Percentiles rank a stretch among this genome's conserved stretches.
These are phyloP conservation scores for Pangasius macronema DNA, from an alignment of 2,797 vertebrate genomes.

Conservation along the genomic window DNA sequence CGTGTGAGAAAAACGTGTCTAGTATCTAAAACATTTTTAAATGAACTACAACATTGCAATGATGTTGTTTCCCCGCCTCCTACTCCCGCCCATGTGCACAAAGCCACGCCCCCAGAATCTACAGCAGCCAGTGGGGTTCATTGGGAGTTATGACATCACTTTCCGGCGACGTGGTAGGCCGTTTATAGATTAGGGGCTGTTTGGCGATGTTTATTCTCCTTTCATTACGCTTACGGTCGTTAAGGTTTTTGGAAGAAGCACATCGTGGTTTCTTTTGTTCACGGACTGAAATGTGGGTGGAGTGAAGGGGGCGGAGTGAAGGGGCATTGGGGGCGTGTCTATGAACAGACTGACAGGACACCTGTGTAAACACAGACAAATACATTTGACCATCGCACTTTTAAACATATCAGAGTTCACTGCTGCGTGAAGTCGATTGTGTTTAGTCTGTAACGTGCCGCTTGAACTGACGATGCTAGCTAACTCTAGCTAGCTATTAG, in stretches of 20 bases:
- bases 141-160: neutral
- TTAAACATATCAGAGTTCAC: neutral
- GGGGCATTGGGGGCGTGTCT: neutral
- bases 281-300: neutral
- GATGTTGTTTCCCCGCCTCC: neutral
- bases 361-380: no score
- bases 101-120: constrained; percentile 1
- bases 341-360: neutral
- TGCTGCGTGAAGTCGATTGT: neutral
- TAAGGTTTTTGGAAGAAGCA: neutral
- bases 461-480: neutral
- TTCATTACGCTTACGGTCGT: neutral
- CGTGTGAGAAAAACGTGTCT: neutral
- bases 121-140: neutral
- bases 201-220: neutral
- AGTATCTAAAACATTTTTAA: neutral
- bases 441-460: neutral
- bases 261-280: neutral
- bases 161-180: neutral
- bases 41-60: neutral
- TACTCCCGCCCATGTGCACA: neutral
- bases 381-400: neutral
- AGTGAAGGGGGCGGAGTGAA: neutral
- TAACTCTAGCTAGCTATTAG: neutral
- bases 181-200: neutral